These are phyloP conservation scores for Drosophila lini DNA, from an alignment of 1,140 invertebrate genomes.

Conservation along the genomic window DNA sequence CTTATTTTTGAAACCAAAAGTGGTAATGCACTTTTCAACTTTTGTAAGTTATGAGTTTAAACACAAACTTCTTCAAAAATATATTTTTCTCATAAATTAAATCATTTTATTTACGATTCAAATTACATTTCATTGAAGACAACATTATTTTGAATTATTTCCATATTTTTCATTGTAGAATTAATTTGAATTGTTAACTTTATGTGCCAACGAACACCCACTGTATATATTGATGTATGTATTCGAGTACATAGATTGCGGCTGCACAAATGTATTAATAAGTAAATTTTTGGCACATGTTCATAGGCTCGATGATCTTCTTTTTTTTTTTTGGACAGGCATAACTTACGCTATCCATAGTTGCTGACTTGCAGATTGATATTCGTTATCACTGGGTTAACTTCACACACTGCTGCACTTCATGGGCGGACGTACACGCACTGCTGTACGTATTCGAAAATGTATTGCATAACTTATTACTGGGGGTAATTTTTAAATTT, in stretches of 20 bases:
- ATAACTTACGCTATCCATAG: constrained; percentile 55
- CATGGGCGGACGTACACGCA: constrained; percentile 31
- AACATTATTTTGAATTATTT: neutral
- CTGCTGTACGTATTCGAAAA: constrained; percentile 31
- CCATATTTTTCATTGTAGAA: neutral
- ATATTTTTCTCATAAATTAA: neutral
- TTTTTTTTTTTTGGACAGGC: constrained; percentile 31
- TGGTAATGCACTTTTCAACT: too few species aligned
- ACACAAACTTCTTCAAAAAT: too few species aligned
- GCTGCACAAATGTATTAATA: constrained; percentile 51
- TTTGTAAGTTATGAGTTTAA: too few species aligned
- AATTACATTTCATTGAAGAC: neutral
- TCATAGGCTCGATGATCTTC: constrained; percentile 12
- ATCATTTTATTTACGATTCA: neutral
- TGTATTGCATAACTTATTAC: constrained; percentile 62
- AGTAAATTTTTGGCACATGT: constrained; percentile 48
- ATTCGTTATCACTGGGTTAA: constrained; percentile 40
- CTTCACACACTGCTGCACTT: constrained; percentile 26
- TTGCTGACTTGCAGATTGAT: constrained; percentile 17
- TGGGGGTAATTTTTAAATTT: constrained; percentile 30
- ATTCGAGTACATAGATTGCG: constrained; percentile 10
- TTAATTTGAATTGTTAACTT: constrained; percentile 3
- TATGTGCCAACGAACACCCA: neutral
- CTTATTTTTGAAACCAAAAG: too few species aligned
- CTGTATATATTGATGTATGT: constrained; percentile 12